Evolutionary conservation across 2,797 vertebrate genomes (phyloP), one percentile per base, ranked within the genome.

Genomic region (Paramormyrops hopkinsi): DNA sequence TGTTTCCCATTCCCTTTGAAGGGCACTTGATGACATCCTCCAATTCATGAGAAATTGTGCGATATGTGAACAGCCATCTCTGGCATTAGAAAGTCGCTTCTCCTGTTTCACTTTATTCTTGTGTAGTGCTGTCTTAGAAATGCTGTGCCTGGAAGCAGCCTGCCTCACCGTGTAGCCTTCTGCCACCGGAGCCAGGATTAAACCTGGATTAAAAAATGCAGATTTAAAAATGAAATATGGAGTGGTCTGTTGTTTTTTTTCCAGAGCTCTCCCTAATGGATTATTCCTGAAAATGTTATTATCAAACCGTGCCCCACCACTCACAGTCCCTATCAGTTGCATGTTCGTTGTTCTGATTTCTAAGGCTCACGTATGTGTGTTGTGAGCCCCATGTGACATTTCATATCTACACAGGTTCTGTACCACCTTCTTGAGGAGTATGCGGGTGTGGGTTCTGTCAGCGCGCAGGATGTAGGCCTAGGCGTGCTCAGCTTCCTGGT

Each of bases 391-490:
- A 48, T 4, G 12, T 44, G 41, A 48, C 37, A 7, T 2, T 82
- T n/a, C 37, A 41, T 44, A 46, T 84, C 90, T 54, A 25, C 2
- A 8, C 85, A 99, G 98, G 98, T 99, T 88, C 95, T 99, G 14
- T 99, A 99, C 93, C 98, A 99, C 92, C 97, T 99, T 85, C 99
- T 99, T 89, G 98, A 98, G 93, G 99, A 99, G 94, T 99, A 94
- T 91, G 91, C 96, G 1, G 92, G 0, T 4, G 94, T 93, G 0
- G 96, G 96, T 11, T 89, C 90, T 0, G 95, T 99, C 91, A 96
- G 95, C 0, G 90, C 97, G 4, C 65, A 94, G 17, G 97, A 99
- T 11, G 94, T 95, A 88, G 79, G 98, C 89, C 95, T 99, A 1
- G 98, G 98, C 62, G 92, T 99, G 90, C 91, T 99, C 93, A 97